Percentiles rank a stretch among this genome's conserved stretches.
These are phyloP conservation scores for Paralichthys olivaceus DNA, from an alignment of 2,113 vertebrate species.

Conservation along the genomic window DNA sequence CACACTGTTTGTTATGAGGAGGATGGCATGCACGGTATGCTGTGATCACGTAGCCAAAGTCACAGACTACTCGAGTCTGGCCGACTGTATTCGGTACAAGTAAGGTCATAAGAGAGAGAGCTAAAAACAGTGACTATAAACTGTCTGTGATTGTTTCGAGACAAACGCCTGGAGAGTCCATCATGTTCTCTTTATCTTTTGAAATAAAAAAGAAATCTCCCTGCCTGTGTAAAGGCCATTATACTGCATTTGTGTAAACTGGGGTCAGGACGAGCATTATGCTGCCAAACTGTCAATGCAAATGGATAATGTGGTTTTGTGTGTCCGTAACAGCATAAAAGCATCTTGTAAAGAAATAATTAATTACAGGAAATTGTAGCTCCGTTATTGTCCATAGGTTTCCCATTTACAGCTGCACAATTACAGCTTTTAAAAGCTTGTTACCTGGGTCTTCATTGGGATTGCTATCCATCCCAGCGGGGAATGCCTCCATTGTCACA, in stretches of 20 bases:
- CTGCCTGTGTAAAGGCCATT: constrained; percentile 8
- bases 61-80: constrained; percentile 52
- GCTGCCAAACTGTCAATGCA: constrained; percentile 20
- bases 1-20: constrained; percentile 70
- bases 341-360: constrained; percentile 72
- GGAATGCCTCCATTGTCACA: constrained; percentile 80
- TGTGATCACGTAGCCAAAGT: constrained; percentile 53
- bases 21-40: constrained; percentile 79
- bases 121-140: not conserved
- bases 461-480: constrained; percentile 72
- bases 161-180: constrained; percentile 10
- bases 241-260: constrained; percentile 7
- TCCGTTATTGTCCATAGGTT: constrained; percentile 70
- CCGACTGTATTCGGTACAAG: constrained; percentile 29
- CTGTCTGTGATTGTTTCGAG: constrained; percentile 6
- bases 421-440: constrained; percentile 76
- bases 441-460: constrained; percentile 75
- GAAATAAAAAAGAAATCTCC: not conserved
- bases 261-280: constrained; percentile 32
- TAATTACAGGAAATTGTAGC: constrained; percentile 79
- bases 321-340: constrained; percentile 68
- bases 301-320: constrained; percentile 62
- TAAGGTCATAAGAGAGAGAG: constrained; percentile 32
- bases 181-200: constrained; percentile 35
- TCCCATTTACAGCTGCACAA: constrained; percentile 72